These are phyloP conservation scores for Cavia porcellus DNA, from an alignment of 2,113 vertebrate species.

Conservation along the genomic window DNA sequence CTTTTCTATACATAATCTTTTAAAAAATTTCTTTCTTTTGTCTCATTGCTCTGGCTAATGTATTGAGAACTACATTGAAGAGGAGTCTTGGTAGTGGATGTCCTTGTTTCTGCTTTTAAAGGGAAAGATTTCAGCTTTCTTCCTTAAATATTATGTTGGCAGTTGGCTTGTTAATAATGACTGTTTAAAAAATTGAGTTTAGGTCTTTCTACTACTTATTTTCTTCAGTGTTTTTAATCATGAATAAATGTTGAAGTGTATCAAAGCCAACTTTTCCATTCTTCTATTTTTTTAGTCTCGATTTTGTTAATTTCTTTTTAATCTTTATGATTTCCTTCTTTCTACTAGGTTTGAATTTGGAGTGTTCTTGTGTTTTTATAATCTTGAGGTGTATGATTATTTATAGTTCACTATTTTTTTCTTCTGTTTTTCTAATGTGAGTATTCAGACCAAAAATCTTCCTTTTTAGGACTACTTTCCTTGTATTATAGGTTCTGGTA, in stretches of 20 bases:
- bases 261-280: not conserved
- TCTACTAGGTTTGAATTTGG: not conserved
- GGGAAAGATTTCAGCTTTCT: not conserved
- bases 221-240: not conserved
- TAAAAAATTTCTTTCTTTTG: not conserved
- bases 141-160: not conserved
- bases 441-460: not conserved
- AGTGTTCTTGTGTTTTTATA: not conserved
- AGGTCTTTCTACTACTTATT: not conserved
- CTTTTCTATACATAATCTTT: not conserved
- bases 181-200: not conserved
- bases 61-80: not conserved
- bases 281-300: not conserved
- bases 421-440: not conserved
- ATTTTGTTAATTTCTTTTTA: not conserved
- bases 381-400: not conserved
- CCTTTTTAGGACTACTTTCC: not conserved
- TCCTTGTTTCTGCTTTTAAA: not conserved
- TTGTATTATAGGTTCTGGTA: not conserved
- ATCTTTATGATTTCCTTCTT: not conserved
- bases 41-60: not conserved
- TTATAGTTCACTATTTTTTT: not conserved
- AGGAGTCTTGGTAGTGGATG: not conserved
- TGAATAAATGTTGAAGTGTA: not conserved
- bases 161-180: not conserved